Evolutionary conservation across 2,113 vertebrate species (phyloP).

Genomic region (Vicugna pacos): DNA sequence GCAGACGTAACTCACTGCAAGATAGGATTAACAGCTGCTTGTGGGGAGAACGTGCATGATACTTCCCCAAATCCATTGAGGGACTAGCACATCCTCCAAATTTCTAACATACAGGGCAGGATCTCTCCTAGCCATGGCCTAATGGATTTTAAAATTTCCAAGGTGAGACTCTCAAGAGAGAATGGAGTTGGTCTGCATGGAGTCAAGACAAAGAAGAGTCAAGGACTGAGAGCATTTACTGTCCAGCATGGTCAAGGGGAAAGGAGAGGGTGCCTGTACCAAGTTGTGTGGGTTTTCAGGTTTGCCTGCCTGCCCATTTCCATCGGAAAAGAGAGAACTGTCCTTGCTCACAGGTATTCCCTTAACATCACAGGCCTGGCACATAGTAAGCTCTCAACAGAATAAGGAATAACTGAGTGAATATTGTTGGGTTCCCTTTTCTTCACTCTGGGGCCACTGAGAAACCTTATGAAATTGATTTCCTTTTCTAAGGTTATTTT

Average conservation of each 20-base stretch:
- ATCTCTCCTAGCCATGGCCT: not conserved
- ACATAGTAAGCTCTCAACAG: not conserved
- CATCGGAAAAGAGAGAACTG: not conserved
- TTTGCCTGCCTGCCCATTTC: not conserved
- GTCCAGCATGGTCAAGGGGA: not conserved
- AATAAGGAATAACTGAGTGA: not conserved
- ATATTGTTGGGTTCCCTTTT: not conserved
- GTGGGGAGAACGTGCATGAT: not conserved
- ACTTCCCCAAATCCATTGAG: not conserved
- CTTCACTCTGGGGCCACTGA: not conserved
- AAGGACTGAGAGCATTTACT: not conserved
- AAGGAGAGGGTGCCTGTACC: not conserved
- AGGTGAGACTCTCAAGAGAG: not conserved
- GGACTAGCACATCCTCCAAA: not conserved
- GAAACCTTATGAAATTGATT: not conserved
- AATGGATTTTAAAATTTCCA: not conserved
- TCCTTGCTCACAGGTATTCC: not conserved
- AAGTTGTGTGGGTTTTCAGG: too few species aligned
- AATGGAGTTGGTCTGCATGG: not conserved
- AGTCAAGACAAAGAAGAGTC: not conserved
- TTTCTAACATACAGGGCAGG: not conserved
- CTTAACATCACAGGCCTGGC: not conserved
- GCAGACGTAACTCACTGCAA: not conserved
- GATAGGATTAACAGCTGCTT: not conserved
- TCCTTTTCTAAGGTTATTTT: not conserved